A percentile compares a stretch with the other conserved stretches of the same genome.
phyloP scores from a whole-genome alignment of 2,113 vertebrate genomes.

The Lophius piscatorius region DNA sequence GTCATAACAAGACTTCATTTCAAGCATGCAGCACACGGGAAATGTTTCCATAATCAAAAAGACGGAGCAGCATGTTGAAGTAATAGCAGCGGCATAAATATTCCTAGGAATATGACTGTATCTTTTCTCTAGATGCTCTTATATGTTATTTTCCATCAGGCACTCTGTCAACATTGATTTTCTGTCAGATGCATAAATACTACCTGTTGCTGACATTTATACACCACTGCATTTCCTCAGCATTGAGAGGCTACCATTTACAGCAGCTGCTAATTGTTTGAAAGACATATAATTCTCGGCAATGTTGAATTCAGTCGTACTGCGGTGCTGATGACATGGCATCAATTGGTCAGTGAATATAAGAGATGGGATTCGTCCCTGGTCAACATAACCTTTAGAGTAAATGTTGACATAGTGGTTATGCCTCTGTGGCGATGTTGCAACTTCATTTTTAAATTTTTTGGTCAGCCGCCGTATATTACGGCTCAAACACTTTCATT shows the following conservation, averaged over 20 bases:
- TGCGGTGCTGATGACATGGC: neutral
- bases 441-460: too few relatives aligned
- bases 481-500: too few relatives aligned
- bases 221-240: conserved; percentile 10
- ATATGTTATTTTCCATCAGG: neutral
- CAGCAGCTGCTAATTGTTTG: neutral
- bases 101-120: neutral
- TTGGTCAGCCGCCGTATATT: too few relatives aligned
- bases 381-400: neutral
- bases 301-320: neutral
- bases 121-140: neutral
- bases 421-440: too few relatives aligned
- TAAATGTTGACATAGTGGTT: neutral
- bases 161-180: conserved; percentile 16
- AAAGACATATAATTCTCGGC: neutral
- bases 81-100: conserved; percentile 7
- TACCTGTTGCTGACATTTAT: conserved; percentile 3
- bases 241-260: neutral
- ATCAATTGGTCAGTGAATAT: too few relatives aligned
- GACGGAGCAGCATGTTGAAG: neutral
- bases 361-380: too few relatives aligned
- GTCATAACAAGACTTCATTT: neutral
- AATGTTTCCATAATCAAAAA: neutral
- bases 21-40: neutral
- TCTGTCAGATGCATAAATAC: neutral